phyloP scores from a whole-genome alignment of 1,140 invertebrate genomes.

The Tigriopus japonicus region DNA sequence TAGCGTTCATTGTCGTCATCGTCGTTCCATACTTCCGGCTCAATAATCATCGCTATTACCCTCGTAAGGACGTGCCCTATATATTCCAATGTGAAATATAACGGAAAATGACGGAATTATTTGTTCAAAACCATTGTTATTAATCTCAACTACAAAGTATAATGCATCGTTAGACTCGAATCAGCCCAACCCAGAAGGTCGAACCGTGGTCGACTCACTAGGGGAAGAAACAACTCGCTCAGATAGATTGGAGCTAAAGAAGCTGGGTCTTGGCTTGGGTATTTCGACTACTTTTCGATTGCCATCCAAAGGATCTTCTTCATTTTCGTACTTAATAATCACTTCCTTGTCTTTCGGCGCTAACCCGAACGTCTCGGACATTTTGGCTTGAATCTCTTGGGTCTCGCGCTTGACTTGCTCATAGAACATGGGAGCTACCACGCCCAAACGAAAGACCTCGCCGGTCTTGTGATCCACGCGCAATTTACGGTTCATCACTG shows the following conservation, averaged over 20 bases:
- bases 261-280: neutral
- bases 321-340: neutral
- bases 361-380: neutral
- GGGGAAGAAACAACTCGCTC: neutral
- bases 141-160: too few species aligned
- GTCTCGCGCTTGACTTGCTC: neutral
- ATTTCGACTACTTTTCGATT: neutral
- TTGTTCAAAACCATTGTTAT: too few species aligned
- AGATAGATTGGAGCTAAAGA: neutral
- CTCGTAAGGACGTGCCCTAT: too few species aligned
- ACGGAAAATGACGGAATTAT: too few species aligned
- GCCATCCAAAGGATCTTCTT: neutral
- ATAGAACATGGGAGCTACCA: neutral
- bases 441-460: neutral
- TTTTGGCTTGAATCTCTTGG: neutral
- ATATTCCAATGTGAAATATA: too few species aligned
- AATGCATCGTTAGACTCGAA: neutral
- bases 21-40: too few species aligned
- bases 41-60: too few species aligned
- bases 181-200: slow-evolving; percentile 3
- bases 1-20: too few species aligned
- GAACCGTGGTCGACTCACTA: slow-evolving; percentile 1
- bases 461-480: slow-evolving; percentile 10
- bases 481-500: neutral
- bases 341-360: slow-evolving; percentile 1